Evolutionary conservation across 2,797 vertebrate species (phyloP).

Genomic region (Nyctibius grandis): DNA sequence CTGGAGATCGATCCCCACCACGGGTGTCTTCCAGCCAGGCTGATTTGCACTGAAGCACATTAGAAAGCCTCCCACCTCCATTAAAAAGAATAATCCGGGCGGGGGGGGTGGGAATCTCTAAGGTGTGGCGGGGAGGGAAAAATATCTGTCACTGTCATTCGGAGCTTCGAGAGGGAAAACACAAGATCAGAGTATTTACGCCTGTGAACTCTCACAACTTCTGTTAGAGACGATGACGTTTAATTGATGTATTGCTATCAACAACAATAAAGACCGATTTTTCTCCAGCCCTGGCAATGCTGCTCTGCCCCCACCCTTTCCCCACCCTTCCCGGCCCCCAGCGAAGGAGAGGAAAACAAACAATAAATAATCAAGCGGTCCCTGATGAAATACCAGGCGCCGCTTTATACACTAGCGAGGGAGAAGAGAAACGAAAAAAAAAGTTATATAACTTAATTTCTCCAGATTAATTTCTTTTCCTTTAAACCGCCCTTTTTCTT

Average conservation of each 20-base stretch:
- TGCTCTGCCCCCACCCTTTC: constrained; percentile 43
- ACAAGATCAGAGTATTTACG: constrained; percentile 14
- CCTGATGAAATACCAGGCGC: constrained; percentile 9
- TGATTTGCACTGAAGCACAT: constrained; percentile 47
- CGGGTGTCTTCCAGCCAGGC: constrained; percentile 58
- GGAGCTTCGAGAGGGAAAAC: constrained; percentile 19
- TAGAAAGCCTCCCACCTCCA: constrained; percentile 44
- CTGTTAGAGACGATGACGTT: constrained; percentile 66
- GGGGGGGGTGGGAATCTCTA: background rate
- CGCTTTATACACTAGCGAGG: constrained; percentile 1
- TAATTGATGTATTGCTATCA: constrained; percentile 74
- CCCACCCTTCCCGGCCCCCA: constrained; percentile 47
- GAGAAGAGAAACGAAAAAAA: constrained; percentile 57
- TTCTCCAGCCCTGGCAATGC: constrained; percentile 57
- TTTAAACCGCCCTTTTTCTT: background rate
- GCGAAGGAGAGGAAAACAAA: constrained; percentile 71
- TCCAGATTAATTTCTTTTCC: constrained; percentile 21
- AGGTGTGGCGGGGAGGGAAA: constrained; percentile 21
- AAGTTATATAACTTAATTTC: constrained; percentile 66
- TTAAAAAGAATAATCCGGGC: constrained; percentile 1
- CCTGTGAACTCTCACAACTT: constrained; percentile 66
- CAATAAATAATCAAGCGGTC: constrained; percentile 67
- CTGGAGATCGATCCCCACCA: constrained; percentile 84
- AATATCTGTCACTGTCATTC: constrained; percentile 44
- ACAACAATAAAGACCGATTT: constrained; percentile 69